phyloP scores from a whole-genome alignment of 2,113 vertebrate genomes.

The Todiramphus chloris region DNA sequence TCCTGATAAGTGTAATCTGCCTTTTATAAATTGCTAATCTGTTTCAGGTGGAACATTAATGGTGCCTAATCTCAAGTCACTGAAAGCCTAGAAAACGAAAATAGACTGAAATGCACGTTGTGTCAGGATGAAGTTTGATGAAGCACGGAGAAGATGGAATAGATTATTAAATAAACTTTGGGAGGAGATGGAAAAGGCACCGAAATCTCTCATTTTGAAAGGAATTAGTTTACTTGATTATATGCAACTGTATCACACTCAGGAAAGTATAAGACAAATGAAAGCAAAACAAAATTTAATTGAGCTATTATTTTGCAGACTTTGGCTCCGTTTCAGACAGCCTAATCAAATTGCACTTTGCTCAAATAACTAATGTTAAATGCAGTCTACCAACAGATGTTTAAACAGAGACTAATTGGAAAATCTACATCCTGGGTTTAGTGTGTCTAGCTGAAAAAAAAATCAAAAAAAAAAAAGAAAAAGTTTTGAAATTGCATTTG shows the following conservation, averaged over 20 bases:
- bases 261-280: slow-evolving; percentile 78
- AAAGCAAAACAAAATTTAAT: slow-evolving; percentile 83
- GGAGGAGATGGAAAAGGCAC: slow-evolving; percentile 61
- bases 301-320: slow-evolving; percentile 85
- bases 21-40: slow-evolving; percentile 55
- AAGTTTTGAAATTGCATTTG: slow-evolving; percentile 48
- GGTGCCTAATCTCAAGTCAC: slow-evolving; percentile 32
- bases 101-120: slow-evolving; percentile 58
- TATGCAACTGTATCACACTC: slow-evolving; percentile 77
- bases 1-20: slow-evolving; percentile 22
- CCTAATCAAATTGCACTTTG: slow-evolving; percentile 81
- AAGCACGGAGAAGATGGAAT: slow-evolving; percentile 64
- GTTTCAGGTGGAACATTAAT: slow-evolving; percentile 62
- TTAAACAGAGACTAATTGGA: slow-evolving; percentile 81
- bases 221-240: slow-evolving; percentile 79
- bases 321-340: slow-evolving; percentile 82
- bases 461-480: neutral
- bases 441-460: slow-evolving; percentile 54
- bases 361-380: slow-evolving; percentile 81
- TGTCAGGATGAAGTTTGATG: slow-evolving; percentile 66
- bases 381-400: slow-evolving; percentile 80
- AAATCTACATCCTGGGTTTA: slow-evolving; percentile 79
- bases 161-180: slow-evolving; percentile 72
- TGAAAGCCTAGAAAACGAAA: slow-evolving; percentile 66
- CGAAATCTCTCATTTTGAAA: slow-evolving; percentile 72